Evolutionary conservation across 2,888 invertebrate genomes (phyloP), one percentile per base, ranked within the genome.

Genomic region (Dryobota labecula): DNA sequence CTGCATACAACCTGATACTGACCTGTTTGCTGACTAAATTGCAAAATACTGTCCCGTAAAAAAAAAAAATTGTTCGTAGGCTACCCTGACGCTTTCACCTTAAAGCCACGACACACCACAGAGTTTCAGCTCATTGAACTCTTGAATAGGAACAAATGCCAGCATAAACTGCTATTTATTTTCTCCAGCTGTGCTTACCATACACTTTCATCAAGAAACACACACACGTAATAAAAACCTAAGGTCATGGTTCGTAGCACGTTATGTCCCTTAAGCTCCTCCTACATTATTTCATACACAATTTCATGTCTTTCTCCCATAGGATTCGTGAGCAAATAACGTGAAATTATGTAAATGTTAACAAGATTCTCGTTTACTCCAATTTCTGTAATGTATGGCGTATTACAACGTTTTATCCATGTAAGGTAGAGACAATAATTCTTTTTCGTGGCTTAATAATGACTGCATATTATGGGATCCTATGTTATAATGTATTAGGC

Each of bases 331-430:
- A 51, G 82, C 57, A 78, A 78, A 82, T 71, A 78, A 82, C 82
- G 82, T 78, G 82, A 78, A 78, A 82, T 78, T 78, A 71, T 78
- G 82, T 82, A 62, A 77, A 78, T 78, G 71, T 62, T 65, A 77
- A 77, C 62, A 82, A 66, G 72, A 78, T 60, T 66, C 38, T 71
- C 78, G 27, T 77, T 41, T 62, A 58, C 47, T 57, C 53, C 43
- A 51, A 65, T 77, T 54, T 47, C 43, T 3, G 51, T 63, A 75
- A 66, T 57, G 20, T 56, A 11, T 53, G 58, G 47, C 53, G 36
- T 60, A 43, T 47, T 58, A 51, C 9, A 27, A 62, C n/a, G 9
- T 36, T 73, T 57, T 73, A 49, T 43, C 18, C 49, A 11, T 13
- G 3, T 33, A 2, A 4, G 41, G n/a, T 43, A 38, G 30, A 57